A percentile compares a stretch with the other conserved stretches of the same genome.
Evolutionary conservation across 2,888 invertebrate genomes (phyloP).

Genomic region (Entomobrya multifasciata): DNA sequence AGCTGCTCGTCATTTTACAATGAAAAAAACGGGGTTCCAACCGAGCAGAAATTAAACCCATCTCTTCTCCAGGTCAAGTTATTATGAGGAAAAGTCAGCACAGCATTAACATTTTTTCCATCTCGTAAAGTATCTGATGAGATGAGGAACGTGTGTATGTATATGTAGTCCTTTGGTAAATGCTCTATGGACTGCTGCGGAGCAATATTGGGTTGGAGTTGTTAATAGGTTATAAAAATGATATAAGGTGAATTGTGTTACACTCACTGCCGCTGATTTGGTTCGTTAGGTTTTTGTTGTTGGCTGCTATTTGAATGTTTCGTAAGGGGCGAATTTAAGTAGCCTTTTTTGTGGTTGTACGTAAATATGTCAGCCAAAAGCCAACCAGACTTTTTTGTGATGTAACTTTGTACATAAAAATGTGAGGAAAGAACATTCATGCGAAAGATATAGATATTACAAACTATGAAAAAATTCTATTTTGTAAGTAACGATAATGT

Average conservation of each 20-base stretch:
- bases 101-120: slow-evolving; percentile 49
- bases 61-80: slow-evolving; percentile 42
- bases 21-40: slow-evolving; percentile 38
- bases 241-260: slow-evolving; percentile 40
- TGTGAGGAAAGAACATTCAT: no score
- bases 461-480: no score
- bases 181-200: neutral
- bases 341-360: no score
- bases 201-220: slow-evolving; percentile 43
- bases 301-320: neutral
- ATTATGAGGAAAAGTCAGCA: slow-evolving; percentile 49
- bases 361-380: no score
- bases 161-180: neutral
- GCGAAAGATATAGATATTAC: no score
- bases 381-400: neutral
- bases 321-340: no score
- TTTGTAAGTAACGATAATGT: slow-evolving; percentile 37
- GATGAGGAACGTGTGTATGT: slow-evolving; percentile 14
- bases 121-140: slow-evolving; percentile 6
- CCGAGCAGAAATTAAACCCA: slow-evolving; percentile 58
- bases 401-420: neutral
- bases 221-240: slow-evolving; percentile 60
- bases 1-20: no score
- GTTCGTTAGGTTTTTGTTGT: slow-evolving; percentile 61
- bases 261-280: slow-evolving; percentile 31